phyloP scores from a whole-genome alignment of 2,888 invertebrate genomes.

The Amblyjoppa fuscipennis region DNA sequence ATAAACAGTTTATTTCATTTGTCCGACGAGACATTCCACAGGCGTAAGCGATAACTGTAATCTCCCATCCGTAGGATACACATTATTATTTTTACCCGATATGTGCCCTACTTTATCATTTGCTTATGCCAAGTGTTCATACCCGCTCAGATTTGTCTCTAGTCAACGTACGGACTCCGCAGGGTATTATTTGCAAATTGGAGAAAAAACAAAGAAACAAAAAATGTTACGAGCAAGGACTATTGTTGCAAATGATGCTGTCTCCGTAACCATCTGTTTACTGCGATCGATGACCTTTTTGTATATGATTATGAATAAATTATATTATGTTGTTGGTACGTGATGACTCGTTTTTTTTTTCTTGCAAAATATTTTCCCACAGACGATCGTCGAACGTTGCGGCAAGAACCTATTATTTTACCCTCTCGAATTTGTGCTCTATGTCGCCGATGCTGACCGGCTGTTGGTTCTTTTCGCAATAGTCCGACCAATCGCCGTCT shows the following conservation, averaged over 20 bases:
- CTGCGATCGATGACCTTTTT: constrained; percentile 79
- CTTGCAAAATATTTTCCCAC: background rate
- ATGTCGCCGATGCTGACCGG: constrained; percentile 94
- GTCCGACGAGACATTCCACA: constrained; percentile 64
- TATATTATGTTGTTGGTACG: constrained; percentile 82
- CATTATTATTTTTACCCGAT: constrained; percentile 17
- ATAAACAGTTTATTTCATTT: constrained; percentile 69
- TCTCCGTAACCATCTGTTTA: constrained; percentile 77
- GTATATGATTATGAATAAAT: constrained; percentile 83
- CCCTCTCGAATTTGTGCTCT: constrained; percentile 91
- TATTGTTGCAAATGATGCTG: constrained; percentile 77
- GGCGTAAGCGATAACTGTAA: constrained; percentile 36
- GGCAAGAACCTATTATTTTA: constrained; percentile 87
- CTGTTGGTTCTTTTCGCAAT: constrained; percentile 94
- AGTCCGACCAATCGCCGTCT: constrained; percentile 98
- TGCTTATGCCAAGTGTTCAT: constrained; percentile 55
- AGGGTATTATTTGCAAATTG: constrained; percentile 74
- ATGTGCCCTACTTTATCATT: constrained; percentile 16
- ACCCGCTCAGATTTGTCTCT: constrained; percentile 73
- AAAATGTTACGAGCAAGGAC: constrained; percentile 57
- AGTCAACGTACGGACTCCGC: constrained; percentile 76
- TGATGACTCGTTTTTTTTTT: background rate
- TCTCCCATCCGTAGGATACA: constrained; percentile 11
- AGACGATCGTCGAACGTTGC: background rate
- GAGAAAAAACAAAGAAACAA: constrained; percentile 53